phyloP scores from a whole-genome alignment of 2,797 vertebrate genomes.

The Chaetodon trifasciatus region DNA sequence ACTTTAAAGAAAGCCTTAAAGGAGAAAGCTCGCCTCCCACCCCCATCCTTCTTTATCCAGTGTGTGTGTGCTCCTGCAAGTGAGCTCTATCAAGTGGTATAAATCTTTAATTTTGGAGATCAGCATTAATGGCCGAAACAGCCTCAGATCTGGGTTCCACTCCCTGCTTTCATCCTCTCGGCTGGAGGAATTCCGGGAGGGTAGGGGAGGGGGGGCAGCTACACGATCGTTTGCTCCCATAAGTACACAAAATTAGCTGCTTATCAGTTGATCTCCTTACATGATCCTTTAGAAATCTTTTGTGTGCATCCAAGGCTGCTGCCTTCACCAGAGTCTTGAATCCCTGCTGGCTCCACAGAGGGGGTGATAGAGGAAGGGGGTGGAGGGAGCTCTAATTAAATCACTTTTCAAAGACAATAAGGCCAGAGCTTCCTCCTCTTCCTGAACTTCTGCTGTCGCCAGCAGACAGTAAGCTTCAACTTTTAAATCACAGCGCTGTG shows the following conservation, averaged over 20 bases:
- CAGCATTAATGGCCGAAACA: slow-evolving; percentile 89
- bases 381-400: slow-evolving; percentile 88
- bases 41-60: slow-evolving; percentile 69
- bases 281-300: slow-evolving; percentile 95
- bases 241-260: slow-evolving; percentile 99
- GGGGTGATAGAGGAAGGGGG: slow-evolving; percentile 8
- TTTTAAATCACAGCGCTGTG: slow-evolving; percentile 84
- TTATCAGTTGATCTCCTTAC: slow-evolving; percentile 98
- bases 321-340: slow-evolving; percentile 82
- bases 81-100: slow-evolving; percentile 88
- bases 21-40: slow-evolving; percentile 44
- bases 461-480: slow-evolving; percentile 66
- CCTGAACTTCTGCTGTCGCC: slow-evolving; percentile 84
- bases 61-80: slow-evolving; percentile 74
- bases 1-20: slow-evolving; percentile 86
- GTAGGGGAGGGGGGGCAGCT: slow-evolving; percentile 33
- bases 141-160: slow-evolving; percentile 87
- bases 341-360: slow-evolving; percentile 68
- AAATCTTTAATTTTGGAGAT: slow-evolving; percentile 95
- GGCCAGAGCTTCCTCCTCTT: slow-evolving; percentile 86
- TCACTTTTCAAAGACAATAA: slow-evolving; percentile 93
- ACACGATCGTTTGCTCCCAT: slow-evolving; percentile 90
- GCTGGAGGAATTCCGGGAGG: slow-evolving; percentile 82
- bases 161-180: slow-evolving; percentile 85
- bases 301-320: slow-evolving; percentile 86